Conservation (phyloP, 2,113 vertebrate species). For the Oryzias javanicus region DNA sequence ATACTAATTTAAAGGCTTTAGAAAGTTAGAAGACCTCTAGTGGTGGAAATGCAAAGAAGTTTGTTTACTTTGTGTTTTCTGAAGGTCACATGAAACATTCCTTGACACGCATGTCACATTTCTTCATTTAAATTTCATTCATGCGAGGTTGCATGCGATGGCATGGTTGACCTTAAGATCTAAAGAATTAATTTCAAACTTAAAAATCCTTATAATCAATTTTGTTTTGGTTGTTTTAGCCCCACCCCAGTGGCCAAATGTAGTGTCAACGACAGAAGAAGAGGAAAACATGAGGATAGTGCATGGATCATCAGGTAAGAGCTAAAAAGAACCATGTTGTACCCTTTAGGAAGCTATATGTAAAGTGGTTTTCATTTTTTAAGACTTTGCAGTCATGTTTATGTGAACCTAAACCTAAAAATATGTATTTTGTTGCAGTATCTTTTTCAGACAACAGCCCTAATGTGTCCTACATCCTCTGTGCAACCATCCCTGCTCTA, state of each 20-base stretch:
- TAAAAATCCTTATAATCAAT: not conserved
- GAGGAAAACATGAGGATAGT: constrained; percentile 69
- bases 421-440: constrained; percentile 47
- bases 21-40: not conserved
- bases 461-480: constrained; percentile 82
- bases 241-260: constrained; percentile 58
- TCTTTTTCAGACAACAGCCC: constrained; percentile 71
- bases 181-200: not conserved
- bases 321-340: constrained; percentile 4
- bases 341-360: not conserved
- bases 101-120: not conserved
- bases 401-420: not conserved
- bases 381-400: not conserved
- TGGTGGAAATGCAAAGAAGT: not conserved
- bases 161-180: not conserved
- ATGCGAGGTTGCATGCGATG: not conserved
- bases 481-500: constrained; percentile 79
- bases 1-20: no score
- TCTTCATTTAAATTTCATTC: not conserved
- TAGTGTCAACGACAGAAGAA: constrained; percentile 64
- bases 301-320: constrained; percentile 78
- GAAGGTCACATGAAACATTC: not conserved
- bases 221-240: constrained; percentile 53
- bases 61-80: constrained; percentile 4
- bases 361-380: not conserved